phyloP scores from a whole-genome alignment of 1,140 invertebrate species.

The Eufriesea mexicana region DNA sequence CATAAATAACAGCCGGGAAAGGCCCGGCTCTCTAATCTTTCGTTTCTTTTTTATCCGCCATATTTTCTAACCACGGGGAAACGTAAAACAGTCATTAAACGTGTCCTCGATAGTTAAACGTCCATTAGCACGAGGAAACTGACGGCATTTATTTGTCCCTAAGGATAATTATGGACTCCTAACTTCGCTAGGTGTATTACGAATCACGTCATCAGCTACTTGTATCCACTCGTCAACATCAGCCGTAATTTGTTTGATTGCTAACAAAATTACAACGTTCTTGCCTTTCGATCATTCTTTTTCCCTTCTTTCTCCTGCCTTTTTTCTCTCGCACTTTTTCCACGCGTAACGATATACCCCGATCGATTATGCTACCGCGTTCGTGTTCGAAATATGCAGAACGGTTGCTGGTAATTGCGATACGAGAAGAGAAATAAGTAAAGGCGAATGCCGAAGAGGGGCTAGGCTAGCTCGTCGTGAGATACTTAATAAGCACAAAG shows the following conservation, averaged over 20 bases:
- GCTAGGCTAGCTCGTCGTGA: background rate
- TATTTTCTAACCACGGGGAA: background rate
- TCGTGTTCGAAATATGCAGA: background rate
- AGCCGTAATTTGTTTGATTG: background rate
- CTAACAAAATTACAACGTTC: background rate
- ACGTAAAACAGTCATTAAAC: background rate
- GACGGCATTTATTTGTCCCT: background rate
- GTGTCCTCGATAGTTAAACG: background rate
- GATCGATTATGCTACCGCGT: background rate
- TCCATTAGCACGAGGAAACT: background rate
- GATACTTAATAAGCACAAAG: background rate
- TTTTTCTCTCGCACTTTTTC: background rate
- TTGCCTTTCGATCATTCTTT: background rate
- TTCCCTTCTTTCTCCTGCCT: background rate
- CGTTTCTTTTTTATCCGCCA: too few species aligned
- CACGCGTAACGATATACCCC: background rate
- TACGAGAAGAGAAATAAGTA: background rate
- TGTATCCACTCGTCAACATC: background rate
- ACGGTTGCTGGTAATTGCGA: background rate
- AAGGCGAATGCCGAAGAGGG: background rate
- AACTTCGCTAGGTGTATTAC: background rate
- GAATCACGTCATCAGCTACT: background rate
- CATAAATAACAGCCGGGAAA: too few species aligned
- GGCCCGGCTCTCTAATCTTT: background rate
- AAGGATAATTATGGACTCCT: slow-evolving; percentile 1